These are phyloP conservation scores for Equus quagga DNA, from an alignment of 2,113 vertebrate genomes.

Conservation along the genomic window DNA sequence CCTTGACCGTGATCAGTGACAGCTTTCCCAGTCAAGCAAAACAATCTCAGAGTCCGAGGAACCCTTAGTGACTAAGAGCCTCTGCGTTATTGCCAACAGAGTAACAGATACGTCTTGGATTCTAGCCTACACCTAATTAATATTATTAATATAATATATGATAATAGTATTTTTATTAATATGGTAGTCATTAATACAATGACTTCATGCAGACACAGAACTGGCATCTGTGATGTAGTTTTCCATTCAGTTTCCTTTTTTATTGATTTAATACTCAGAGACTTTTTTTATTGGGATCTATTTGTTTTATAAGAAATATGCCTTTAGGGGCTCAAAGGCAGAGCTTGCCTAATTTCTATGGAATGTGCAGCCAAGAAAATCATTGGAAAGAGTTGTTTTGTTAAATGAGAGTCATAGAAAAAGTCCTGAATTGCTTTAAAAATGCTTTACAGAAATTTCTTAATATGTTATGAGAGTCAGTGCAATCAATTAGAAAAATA, in stretches of 20 bases:
- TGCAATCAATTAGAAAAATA: background rate
- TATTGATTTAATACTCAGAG: background rate
- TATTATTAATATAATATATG: background rate
- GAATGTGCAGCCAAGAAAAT: background rate
- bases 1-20: background rate
- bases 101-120: background rate
- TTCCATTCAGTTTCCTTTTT: constrained; percentile 8
- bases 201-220: background rate
- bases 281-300: background rate
- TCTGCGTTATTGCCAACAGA: background rate
- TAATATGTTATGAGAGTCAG: background rate
- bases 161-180: background rate
- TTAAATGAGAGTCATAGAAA: constrained; percentile 50
- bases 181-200: background rate
- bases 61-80: background rate
- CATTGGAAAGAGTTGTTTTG: background rate
- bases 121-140: background rate
- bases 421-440: constrained; percentile 56
- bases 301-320: constrained; percentile 15
- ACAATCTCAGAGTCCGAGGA: background rate
- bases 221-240: background rate
- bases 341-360: background rate
- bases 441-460: background rate
- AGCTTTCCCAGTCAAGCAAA: background rate
- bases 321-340: background rate